Base-by-base conservation (phyloP, 1,140 invertebrate genomes). In the Drosophila yakuba region DNA sequence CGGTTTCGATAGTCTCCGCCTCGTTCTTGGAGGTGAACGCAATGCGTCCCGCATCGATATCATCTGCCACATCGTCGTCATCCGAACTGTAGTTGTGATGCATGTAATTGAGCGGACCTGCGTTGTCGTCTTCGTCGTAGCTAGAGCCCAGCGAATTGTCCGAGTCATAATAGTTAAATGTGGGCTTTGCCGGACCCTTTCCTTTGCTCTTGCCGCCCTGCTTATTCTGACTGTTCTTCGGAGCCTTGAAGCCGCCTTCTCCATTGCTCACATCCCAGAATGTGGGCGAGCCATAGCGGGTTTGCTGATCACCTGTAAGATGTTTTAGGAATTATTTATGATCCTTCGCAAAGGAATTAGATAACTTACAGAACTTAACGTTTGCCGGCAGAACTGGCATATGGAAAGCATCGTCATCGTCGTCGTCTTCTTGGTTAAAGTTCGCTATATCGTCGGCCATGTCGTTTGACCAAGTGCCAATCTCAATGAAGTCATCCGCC, bases 401-500 rank as follows among this genome's bases (percentile, higher is more conserved):
- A 32, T 69, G 76, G 38, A 63, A 78, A 8, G 64, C 69, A 0
- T 93, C 93, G 10, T 94, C 93, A 47, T 92, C 93, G 2, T 89
- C 80, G 1, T 91, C 80, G 15, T 78, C 86, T 1, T 86, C 74
- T 7, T 79, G 58, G 0, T 91, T 91, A 8, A 32, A 83, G 5
- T 39, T 67, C 8, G 50, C 77, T 39, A 89, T 20, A 90, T 93
- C 85, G 23, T 78, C 91, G 0, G 96, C 96, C 97, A 98, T 97
- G 17, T 97, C 96, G 92, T 97, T 98, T 1, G 96, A 96, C 97
- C 97, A 98, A 0, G 96, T 97, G n/a, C 97, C 97, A 59, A 98
- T 97, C 92, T 97, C 96, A 80, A 97, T 94, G 79, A 94, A 93
- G 58, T 94, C 92, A 50, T 93, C 93, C 25, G 67, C 71, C 28